Conservation (phyloP, 2,113 vertebrate genomes). For the Ramphastos sulfuratus region DNA sequence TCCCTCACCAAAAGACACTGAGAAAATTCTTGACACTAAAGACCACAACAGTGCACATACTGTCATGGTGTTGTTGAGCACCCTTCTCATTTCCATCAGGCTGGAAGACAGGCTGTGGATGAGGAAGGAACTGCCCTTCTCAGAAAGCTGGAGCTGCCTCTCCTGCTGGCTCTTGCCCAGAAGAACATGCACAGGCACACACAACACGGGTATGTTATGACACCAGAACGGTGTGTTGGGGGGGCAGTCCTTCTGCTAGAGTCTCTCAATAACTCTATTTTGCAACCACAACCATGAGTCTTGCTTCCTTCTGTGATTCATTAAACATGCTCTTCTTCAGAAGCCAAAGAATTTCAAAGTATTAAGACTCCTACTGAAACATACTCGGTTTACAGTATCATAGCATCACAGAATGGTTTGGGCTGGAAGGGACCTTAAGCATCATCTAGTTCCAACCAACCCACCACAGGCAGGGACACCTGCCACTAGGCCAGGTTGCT, state of each 20-base stretch:
- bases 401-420: too few relatives aligned
- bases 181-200: not conserved
- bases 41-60: not conserved
- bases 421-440: too few relatives aligned
- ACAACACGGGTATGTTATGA: not conserved
- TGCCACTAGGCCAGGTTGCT: too few relatives aligned
- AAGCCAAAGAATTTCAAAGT: not conserved
- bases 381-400: not conserved
- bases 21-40: not conserved
- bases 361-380: not conserved
- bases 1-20: not conserved
- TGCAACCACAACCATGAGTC: not conserved
- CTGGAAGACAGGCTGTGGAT: not conserved
- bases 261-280: not conserved
- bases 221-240: not conserved
- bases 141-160: not conserved
- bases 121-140: not conserved
- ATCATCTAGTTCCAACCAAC: too few relatives aligned
- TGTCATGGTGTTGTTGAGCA: not conserved
- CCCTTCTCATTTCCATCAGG: not conserved
- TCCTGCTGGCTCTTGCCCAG: conserved; percentile 17
- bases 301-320: too few relatives aligned
- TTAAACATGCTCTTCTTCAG: not conserved
- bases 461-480: too few relatives aligned
- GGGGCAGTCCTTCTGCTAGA: not conserved